Percentiles rank a stretch among this genome's conserved stretches.
These are phyloP conservation scores for Agriopis leucophaearia DNA, from an alignment of 2,888 invertebrate species.

Conservation along the genomic window DNA sequence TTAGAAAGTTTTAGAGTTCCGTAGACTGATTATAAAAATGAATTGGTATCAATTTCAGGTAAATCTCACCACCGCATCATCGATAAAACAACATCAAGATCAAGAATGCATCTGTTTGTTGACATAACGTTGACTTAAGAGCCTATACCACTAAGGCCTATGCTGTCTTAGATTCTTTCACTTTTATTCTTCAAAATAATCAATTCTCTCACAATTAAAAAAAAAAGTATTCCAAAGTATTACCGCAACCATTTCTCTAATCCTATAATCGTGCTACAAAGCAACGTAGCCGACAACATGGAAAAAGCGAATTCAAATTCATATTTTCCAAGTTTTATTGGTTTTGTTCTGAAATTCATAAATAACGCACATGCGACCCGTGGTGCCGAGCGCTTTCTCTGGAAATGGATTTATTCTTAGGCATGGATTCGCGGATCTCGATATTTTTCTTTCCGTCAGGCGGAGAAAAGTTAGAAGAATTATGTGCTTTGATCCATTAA, in stretches of 20 bases:
- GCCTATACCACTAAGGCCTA: too few species aligned
- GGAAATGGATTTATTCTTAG: constrained; percentile 27
- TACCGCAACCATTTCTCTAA: constrained; percentile 24
- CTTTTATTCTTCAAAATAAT: neutral
- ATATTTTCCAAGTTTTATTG: constrained; percentile 58
- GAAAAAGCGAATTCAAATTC: constrained; percentile 52
- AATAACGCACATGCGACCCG: constrained; percentile 52
- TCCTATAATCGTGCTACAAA: constrained; percentile 48
- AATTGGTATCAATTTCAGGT: too few species aligned
- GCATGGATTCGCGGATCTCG: constrained; percentile 4
- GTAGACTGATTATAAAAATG: neutral
- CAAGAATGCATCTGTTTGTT: too few species aligned
- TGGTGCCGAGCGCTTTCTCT: constrained; percentile 25
- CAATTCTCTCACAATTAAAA: neutral
- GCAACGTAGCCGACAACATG: constrained; percentile 37
- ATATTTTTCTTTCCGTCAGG: constrained; percentile 19
- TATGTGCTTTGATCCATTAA: constrained; percentile 6
- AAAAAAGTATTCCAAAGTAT: constrained; percentile 4
- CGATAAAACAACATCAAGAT: too few species aligned
- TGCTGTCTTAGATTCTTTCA: too few species aligned
- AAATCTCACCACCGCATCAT: neutral
- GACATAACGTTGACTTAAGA: too few species aligned
- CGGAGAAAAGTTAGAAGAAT: constrained; percentile 18
- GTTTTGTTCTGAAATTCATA: constrained; percentile 57
- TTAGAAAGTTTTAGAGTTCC: neutral